A percentile compares a stretch with the other conserved stretches of the same genome.
phyloP scores from a whole-genome alignment of 2,113 vertebrate genomes.

The Onychostruthus taczanowskii region DNA sequence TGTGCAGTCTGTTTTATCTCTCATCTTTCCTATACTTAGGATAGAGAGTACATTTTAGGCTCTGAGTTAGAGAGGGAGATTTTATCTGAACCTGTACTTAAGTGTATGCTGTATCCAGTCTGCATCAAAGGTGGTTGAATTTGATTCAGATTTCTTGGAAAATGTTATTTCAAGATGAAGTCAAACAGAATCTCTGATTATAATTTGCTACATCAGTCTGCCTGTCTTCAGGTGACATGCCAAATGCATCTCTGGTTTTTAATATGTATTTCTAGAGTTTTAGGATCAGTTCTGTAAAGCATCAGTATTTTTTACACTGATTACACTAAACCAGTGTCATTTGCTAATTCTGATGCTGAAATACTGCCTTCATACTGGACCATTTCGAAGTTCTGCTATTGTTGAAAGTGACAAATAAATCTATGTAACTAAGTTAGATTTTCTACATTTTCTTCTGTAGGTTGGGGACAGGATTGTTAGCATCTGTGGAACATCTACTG shows the following conservation, averaged over 20 bases:
- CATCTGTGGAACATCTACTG: conserved; percentile 87
- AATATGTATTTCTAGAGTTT: neutral
- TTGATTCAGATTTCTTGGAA: neutral
- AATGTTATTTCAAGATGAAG: neutral
- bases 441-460: conserved; percentile 63
- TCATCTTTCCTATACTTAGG: neutral
- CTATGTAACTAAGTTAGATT: neutral
- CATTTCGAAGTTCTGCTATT: neutral
- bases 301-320: neutral
- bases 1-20: neutral
- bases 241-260: neutral
- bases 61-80: neutral
- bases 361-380: neutral
- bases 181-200: neutral
- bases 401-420: neutral
- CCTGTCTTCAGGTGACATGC: neutral
- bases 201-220: neutral
- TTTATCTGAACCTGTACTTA: neutral
- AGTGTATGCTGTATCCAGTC: accelerated
- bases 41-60: neutral
- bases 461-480: conserved; percentile 93
- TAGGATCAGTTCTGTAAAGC: neutral
- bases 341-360: neutral
- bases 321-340: neutral
- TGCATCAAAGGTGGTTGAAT: neutral